Conservation (phyloP, 2,888 invertebrate genomes). For the Ferdinandea cuprea region DNA sequence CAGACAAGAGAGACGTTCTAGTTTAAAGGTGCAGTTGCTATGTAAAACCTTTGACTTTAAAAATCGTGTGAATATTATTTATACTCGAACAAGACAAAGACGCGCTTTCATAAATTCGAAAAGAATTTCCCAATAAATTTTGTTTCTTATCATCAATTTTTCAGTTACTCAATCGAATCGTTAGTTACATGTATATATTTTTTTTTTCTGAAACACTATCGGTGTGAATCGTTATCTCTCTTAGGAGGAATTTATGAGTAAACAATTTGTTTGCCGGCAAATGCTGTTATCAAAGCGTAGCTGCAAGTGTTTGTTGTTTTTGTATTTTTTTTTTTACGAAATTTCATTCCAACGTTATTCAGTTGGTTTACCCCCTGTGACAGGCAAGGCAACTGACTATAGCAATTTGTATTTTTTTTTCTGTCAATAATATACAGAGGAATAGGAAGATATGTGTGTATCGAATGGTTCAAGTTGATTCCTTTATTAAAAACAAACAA, state of each 20-base stretch:
- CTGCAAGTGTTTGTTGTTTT: constrained; percentile 37
- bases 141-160: constrained; percentile 24
- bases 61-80: background rate
- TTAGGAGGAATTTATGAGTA: constrained; percentile 36
- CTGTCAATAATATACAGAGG: background rate
- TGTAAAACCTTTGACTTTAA: no score
- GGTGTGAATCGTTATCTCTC: constrained; percentile 32
- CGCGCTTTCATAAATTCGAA: background rate
- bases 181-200: background rate
- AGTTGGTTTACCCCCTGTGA: background rate
- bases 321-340: background rate
- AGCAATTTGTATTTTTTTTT: background rate
- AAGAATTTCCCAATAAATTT: background rate
- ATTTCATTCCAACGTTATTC: background rate
- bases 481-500: constrained; percentile 8
- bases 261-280: constrained; percentile 47
- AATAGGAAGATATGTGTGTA: no score
- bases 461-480: constrained; percentile 17
- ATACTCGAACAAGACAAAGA: background rate
- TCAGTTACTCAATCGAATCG: constrained; percentile 15
- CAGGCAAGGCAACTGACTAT: background rate
- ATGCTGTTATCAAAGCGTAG: constrained; percentile 24
- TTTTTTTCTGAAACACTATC: constrained; percentile 12
- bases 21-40: no score
- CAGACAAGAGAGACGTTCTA: no score